Percentiles rank a stretch among this genome's conserved stretches.
Evolutionary conservation across 1,140 invertebrate species (phyloP).

Genomic region (Drosophila bocki): DNA sequence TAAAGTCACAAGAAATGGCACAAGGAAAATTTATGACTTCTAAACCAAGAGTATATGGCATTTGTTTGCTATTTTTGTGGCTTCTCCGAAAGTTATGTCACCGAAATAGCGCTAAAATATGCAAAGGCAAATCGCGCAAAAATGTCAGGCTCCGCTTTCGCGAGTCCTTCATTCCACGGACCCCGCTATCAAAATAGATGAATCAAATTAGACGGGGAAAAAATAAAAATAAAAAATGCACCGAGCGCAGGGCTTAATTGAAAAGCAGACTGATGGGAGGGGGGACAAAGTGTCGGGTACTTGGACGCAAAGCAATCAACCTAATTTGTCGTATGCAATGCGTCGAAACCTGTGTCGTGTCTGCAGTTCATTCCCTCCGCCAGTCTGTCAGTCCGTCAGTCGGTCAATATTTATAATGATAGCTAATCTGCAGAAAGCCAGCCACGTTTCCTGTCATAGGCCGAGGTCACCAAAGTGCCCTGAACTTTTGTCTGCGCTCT

Average conservation of each 20-base stretch:
- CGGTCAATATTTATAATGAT: slow-evolving; percentile 81
- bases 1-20: slow-evolving; percentile 46
- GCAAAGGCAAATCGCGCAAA: slow-evolving; percentile 66
- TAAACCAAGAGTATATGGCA: slow-evolving; percentile 76
- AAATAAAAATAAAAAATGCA: slow-evolving; percentile 67
- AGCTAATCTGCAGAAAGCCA: slow-evolving; percentile 65
- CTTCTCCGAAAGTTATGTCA: slow-evolving; percentile 62
- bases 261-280: slow-evolving; percentile 43
- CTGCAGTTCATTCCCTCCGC: slow-evolving; percentile 24
- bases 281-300: slow-evolving; percentile 5
- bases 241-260: slow-evolving; percentile 56
- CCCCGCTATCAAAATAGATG: slow-evolving; percentile 66
- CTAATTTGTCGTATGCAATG: slow-evolving; percentile 79
- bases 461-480: slow-evolving; percentile 40
- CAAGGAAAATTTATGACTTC: slow-evolving; percentile 78
- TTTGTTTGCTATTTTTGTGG: slow-evolving; percentile 66
- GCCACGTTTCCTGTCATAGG: slow-evolving; percentile 26
- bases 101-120: slow-evolving; percentile 74
- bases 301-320: slow-evolving; percentile 77
- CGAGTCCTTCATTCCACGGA: slow-evolving; percentile 35
- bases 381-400: slow-evolving; percentile 53
- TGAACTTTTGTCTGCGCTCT: slow-evolving; percentile 42
- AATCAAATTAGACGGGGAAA: slow-evolving; percentile 63
- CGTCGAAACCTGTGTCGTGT: slow-evolving; percentile 33
- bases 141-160: slow-evolving; percentile 52